Evolutionary conservation across 2,113 vertebrate species (phyloP), one percentile per base, ranked within the genome.

Genomic region (Anseranas semipalmata): DNA sequence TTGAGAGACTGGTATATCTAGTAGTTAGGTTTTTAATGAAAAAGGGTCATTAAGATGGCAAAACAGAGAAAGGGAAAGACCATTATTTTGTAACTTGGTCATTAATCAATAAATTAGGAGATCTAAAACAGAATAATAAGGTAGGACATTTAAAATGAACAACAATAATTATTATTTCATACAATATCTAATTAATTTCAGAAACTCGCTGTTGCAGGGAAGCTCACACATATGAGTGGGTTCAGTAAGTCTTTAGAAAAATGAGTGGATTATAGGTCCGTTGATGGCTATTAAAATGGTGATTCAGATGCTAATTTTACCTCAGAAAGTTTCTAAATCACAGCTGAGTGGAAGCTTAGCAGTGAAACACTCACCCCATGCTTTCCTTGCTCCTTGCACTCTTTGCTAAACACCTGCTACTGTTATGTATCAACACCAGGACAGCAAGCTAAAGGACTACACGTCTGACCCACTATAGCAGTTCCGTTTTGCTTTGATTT

Each of bases 141-240:
- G 91, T 87, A 91, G 77, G 58, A 70, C 55, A 73, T 85, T 93
- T 89, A 45, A 94, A 95, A 89, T 32, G 12, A 93, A 95, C 77
- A 95, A 89, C 73, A 96, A 87, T 95, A 89, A 97, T 96, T 96
- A 95, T 32, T 53, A 78, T 56, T 93, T 91, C 77, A 79, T 76
- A 66, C n/a, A 87, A 65, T 58, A 87, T 7, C 77, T 91, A 93
- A 94, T 95, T 95, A 94, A 96, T 85, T 96, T 85, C 87, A 79
- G 81, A 89, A 96, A 72, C 58, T 78, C 52, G 53, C 73, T 91
- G 55, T 93, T 89, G 73, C 70, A 59, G 27, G 48, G 48, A 87
- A 93, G 70, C 71, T 93, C 85, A 65, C 77, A 48, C 58, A 46
- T 50, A 70, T 81, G 77, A 95, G 81, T 89, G 89, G 77, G 70